Percentiles rank a stretch among this genome's conserved stretches.
Conservation (phyloP, 2,113 vertebrate genomes). For the Phocoena phocoena region DNA sequence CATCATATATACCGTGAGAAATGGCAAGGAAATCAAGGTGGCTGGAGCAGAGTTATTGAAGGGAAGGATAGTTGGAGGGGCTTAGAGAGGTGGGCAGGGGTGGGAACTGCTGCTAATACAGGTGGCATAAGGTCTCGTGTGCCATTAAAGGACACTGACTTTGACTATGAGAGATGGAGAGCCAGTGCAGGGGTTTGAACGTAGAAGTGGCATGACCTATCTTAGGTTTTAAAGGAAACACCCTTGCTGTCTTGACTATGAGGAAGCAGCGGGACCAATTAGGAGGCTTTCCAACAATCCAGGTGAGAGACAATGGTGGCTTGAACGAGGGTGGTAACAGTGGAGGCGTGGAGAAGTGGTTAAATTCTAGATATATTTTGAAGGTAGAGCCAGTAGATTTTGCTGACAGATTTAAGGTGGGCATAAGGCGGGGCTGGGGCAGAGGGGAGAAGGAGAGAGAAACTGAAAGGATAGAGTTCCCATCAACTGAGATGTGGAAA, state of each 20-base stretch:
- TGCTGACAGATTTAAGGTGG: constrained; percentile 4
- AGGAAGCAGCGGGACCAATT: not conserved
- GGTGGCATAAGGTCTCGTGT: not conserved
- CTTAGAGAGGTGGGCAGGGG: not conserved
- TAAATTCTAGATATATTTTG: not conserved
- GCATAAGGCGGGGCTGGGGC: not conserved
- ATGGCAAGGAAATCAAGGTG: not conserved
- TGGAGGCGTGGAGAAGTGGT: not conserved
- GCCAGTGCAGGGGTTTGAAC: not conserved
- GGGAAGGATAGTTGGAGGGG: not conserved
- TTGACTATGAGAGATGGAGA: not conserved
- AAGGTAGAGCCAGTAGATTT: not conserved
- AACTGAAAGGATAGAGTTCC: not conserved
- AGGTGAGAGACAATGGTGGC: not conserved
- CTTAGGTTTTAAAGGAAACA: not conserved
- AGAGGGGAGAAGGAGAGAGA: not conserved
- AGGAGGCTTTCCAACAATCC: not conserved
- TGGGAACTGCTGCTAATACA: not conserved
- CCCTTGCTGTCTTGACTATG: not conserved
- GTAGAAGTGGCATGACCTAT: not conserved
- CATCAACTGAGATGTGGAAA: not conserved
- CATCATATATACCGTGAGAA: not conserved
- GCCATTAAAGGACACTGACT: not conserved
- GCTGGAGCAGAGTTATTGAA: not conserved
- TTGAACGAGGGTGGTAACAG: not conserved